Conservation (phyloP, 2,888 invertebrate genomes). For the Glyphotaelius pellucidus region DNA sequence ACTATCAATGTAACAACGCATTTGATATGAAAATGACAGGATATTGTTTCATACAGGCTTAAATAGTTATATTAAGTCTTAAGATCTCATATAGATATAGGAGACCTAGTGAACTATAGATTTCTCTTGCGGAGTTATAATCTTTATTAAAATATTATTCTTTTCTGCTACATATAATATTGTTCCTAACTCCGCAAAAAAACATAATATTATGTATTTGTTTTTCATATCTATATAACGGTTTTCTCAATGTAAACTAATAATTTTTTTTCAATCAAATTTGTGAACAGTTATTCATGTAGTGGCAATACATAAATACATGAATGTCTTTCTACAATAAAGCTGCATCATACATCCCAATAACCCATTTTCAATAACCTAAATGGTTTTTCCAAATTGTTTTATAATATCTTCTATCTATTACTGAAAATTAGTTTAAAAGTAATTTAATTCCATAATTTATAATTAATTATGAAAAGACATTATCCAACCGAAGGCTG, state of each 20-base stretch:
- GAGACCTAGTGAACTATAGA: not conserved
- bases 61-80: not conserved
- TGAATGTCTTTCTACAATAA: not conserved
- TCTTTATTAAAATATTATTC: not conserved
- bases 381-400: no score
- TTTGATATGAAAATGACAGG: not conserved
- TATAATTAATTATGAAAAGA: not conserved
- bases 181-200: not conserved
- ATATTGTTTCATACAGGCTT: not conserved
- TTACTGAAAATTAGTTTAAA: not conserved
- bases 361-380: no score
- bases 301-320: not conserved
- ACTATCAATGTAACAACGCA: not conserved
- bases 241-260: not conserved
- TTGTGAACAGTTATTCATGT: not conserved
- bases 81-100: constrained; percentile 2
- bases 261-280: not conserved
- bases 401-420: no score
- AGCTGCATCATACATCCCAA: not conserved
- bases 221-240: not conserved
- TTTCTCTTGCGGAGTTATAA: not conserved
- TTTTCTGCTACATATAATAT: not conserved
- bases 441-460: not conserved
- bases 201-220: not conserved
- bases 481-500: not conserved